These are phyloP conservation scores for Microtus montanus DNA, from an alignment of 2,113 vertebrate species.

Conservation along the genomic window DNA sequence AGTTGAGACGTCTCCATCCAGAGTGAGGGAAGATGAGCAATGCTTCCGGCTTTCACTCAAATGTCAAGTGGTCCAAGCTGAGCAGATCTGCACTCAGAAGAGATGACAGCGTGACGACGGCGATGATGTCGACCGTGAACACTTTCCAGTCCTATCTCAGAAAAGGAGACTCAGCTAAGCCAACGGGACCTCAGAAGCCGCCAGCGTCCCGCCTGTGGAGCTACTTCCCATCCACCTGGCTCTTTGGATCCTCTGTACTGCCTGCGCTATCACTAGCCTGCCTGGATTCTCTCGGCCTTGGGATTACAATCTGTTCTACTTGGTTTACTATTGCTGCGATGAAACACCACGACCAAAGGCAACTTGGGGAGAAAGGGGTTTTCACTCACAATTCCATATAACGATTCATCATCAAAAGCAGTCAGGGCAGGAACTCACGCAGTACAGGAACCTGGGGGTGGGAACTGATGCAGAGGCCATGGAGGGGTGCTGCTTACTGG, in stretches of 20 bases:
- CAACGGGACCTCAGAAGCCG: neutral
- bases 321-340: neutral
- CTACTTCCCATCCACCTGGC: neutral
- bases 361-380: neutral
- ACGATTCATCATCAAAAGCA: neutral
- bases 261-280: neutral
- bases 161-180: neutral
- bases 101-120: no score
- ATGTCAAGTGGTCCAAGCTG: no score
- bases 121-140: rapidly evolving
- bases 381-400: neutral
- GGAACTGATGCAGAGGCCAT: neutral
- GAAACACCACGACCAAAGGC: neutral
- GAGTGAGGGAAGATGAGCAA: neutral
- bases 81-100: neutral
- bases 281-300: neutral
- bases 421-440: neutral
- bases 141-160: neutral
- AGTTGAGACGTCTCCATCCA: neutral
- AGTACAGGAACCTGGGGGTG: neutral
- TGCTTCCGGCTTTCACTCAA: neutral
- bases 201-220: no score
- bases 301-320: neutral
- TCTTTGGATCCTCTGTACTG: no score
- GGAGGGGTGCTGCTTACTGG: neutral